Conservation (phyloP, 2,113 vertebrate genomes). For the Scophthalmus maximus region DNA sequence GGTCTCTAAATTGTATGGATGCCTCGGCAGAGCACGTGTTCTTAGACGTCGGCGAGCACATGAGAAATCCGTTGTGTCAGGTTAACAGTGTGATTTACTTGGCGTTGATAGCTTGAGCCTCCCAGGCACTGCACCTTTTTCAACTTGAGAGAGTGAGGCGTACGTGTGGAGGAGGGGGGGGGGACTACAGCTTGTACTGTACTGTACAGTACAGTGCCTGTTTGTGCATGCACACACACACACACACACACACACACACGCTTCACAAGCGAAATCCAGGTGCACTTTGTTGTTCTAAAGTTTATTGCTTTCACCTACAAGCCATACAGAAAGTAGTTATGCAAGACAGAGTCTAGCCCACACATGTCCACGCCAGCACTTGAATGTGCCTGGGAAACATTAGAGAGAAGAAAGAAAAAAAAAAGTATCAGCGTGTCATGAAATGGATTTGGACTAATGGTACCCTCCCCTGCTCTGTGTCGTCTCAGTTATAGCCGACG, state of each 20-base stretch:
- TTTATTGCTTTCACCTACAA: constrained; percentile 72
- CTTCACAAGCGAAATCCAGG: constrained; percentile 69
- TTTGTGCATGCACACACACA: constrained; percentile 60
- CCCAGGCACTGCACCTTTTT: constrained; percentile 75
- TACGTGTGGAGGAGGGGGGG: constrained; percentile 9
- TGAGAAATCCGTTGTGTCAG: constrained; percentile 72
- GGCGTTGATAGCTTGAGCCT: constrained; percentile 71
- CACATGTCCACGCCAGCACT: constrained; percentile 61
- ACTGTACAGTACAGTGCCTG: constrained; percentile 55
- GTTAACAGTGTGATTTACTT: constrained; percentile 77
- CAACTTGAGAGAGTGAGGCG: constrained; percentile 52
- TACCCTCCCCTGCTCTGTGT: constrained; percentile 52
- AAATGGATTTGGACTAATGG: constrained; percentile 48
- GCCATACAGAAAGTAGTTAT: constrained; percentile 65
- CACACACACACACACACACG: constrained; percentile 39
- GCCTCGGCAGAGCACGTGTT: constrained; percentile 28
- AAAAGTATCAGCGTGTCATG: constrained; percentile 12
- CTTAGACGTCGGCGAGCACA: constrained; percentile 51
- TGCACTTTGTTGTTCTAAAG: constrained; percentile 76
- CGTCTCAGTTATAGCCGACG: constrained; percentile 68
- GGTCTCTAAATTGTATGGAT: constrained; percentile 46
- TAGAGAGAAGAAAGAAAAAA: not conserved
- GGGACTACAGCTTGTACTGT: constrained; percentile 23
- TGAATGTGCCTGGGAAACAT: constrained; percentile 20
- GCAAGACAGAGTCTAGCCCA: constrained; percentile 61